These are phyloP conservation scores for Enoplosus armatus DNA, from an alignment of 2,797 vertebrate species.

Conservation along the genomic window DNA sequence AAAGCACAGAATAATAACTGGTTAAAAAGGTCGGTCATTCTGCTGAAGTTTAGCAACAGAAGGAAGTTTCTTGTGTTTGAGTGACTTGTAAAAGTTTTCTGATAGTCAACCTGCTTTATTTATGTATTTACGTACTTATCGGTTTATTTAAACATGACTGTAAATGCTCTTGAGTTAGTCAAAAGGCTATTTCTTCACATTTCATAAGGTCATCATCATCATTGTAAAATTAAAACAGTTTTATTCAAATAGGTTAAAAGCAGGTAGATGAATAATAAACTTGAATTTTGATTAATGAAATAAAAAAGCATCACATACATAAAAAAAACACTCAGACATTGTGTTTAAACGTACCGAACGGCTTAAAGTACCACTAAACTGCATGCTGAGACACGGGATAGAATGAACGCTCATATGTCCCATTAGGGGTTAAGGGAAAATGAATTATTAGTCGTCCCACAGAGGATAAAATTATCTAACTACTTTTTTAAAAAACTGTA, in stretches of 20 bases:
- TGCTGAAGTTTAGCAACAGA: no score
- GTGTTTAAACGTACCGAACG: no score
- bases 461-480: not conserved
- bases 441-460: not conserved
- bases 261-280: not conserved
- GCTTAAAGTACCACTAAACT: not conserved
- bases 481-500: not conserved
- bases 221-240: not conserved
- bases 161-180: no score
- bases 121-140: not conserved
- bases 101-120: not conserved
- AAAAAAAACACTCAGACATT: no score
- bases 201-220: no score
- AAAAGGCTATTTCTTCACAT: no score
- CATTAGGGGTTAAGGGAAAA: not conserved
- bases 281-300: no score
- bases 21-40: not conserved
- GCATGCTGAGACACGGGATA: not conserved
- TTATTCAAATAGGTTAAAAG: not conserved
- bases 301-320: no score
- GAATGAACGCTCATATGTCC: not conserved
- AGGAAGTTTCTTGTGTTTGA: not conserved
- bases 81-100: slow-evolving; percentile 3
- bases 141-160: not conserved
- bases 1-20: not conserved